Base-by-base conservation (phyloP, 2,113 vertebrate genomes). In the Cervus canadensis region DNA sequence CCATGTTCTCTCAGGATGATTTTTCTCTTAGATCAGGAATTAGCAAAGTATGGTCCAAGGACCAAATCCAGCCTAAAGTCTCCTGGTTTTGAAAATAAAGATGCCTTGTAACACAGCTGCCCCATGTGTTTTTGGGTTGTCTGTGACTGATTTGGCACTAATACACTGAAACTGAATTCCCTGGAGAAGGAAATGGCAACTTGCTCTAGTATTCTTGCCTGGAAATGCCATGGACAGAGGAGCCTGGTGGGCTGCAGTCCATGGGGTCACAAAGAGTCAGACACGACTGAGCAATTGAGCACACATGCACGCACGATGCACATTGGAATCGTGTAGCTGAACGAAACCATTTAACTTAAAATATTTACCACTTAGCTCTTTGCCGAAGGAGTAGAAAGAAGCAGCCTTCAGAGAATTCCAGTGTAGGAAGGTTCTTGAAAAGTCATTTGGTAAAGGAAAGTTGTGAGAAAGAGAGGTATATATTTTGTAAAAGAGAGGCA, bases 261-360 rank as follows among this genome's bases (percentile, higher is more conserved):
- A 26, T 17, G 21, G 71, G 36, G 40, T 76, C 36, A 25, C 71
- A 76, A 74, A 74, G 36, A 76, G 71, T 76, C 36, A 76, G 71
- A 43, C 23, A 26, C 1, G 1, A 26, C 12, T 76, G 12, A 76
- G 3, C 71, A 76, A 0, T 43, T 76, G 36, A 76, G 71, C 40
- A 43, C 0, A 1, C 0, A 0, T 43, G 40, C 36, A 43, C 0
- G 0, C 23, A 76, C 1, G 0, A 76, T 26, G 36, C 71, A 76
- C 71, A 26, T 0, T 40, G 21, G 54, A 54, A 25, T 17, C 48
- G 19, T 23, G 60, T 56, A 57, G 56, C 36, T 45, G 56, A 14
- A 43, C 7, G 76, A 82, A 59, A 91, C 17, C 33, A 15, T 25
- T 14, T 16, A 10, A 36, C 59, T 74, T 33, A 59, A 60, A 52